Evolutionary conservation across 1,140 invertebrate genomes (phyloP), one percentile per base, ranked within the genome.

Genomic region (Apis laboriosa): DNA sequence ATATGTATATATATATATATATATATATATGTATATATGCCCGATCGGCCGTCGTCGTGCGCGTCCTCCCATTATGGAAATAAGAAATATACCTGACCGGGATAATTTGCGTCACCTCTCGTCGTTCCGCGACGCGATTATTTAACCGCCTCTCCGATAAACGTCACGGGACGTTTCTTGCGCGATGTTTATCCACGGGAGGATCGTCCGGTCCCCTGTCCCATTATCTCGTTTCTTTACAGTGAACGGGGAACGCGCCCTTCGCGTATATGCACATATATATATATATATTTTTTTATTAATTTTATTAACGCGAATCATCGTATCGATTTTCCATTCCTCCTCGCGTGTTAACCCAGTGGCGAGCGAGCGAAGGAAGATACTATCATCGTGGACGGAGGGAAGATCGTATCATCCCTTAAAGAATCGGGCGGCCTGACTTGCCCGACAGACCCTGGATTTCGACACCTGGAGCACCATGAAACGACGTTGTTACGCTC

Each of bases 401-500:
- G 81, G 68, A 71, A 77, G 81, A 77, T 77, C 67, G 75, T 83
- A 83, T 78, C 81, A 71, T 83, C 81, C 81, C 81, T 71, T 34
- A 13, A 24, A 58, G 81, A 28, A 60, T 53, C 73, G 19, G 34
- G 24, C 51, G 17, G 28, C 0, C 74, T 68, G 8, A n/a, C 24
- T 63, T n/a, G 24, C 61, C 79, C 34, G 19, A n/a, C 15, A 17
- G 34, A 21, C 28, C 55, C 28, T n/a, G 67, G 67, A 53, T 78
- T 78, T 83, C 71, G 71, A 78, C 79, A 78, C 84, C 68, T 78
- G 58, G 63, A 83, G 60, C 77, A 83, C 74, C 84, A 83, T 74
- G 84, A 83, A 85, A 85, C 80, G 43, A 67, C 61, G 75, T 83
- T 83, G 74, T 83, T 71, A 83, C 84, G 84, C 84, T 83, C 80